Evolutionary conservation across 1,140 invertebrate species (phyloP).

Genomic region (Ctenoplectra terminalis): DNA sequence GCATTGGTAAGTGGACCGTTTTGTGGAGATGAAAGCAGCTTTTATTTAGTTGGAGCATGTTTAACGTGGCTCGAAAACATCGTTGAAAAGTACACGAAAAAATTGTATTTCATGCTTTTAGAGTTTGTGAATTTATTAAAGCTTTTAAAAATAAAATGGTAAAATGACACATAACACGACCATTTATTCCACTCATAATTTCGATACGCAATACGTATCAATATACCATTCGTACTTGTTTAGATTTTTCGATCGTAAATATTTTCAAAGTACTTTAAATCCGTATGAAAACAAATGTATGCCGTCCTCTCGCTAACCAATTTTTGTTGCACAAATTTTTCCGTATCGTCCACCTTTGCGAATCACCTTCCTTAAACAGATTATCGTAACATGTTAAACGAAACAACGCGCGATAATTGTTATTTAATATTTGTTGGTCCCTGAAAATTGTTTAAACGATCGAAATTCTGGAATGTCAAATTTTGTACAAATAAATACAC

Average conservation of each 20-base stretch:
- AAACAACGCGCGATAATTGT: too few relatives aligned
- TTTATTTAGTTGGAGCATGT: not conserved
- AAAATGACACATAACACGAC: not conserved
- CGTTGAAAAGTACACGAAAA: constrained; percentile 14
- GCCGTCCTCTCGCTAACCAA: too few relatives aligned
- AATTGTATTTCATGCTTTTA: constrained; percentile 14
- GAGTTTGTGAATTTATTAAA: constrained; percentile 9
- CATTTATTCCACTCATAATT: not conserved
- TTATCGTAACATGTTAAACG: too few relatives aligned
- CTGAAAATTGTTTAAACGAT: too few relatives aligned
- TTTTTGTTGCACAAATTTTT: too few relatives aligned
- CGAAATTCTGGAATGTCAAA: too few relatives aligned
- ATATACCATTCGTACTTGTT: not conserved
- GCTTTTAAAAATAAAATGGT: not conserved
- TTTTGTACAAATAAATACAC: too few relatives aligned
- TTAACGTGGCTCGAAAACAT: not conserved
- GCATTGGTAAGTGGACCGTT: not conserved
- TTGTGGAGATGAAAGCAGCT: not conserved
- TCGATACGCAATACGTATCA: not conserved
- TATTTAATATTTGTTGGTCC: too few relatives aligned
- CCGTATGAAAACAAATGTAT: not conserved
- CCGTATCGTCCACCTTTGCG: too few relatives aligned
- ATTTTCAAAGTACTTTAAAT: not conserved
- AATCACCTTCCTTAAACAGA: too few relatives aligned
- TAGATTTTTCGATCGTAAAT: not conserved